Base-by-base conservation (phyloP, 2,888 invertebrate genomes). In the Synanthedon vespiformis region DNA sequence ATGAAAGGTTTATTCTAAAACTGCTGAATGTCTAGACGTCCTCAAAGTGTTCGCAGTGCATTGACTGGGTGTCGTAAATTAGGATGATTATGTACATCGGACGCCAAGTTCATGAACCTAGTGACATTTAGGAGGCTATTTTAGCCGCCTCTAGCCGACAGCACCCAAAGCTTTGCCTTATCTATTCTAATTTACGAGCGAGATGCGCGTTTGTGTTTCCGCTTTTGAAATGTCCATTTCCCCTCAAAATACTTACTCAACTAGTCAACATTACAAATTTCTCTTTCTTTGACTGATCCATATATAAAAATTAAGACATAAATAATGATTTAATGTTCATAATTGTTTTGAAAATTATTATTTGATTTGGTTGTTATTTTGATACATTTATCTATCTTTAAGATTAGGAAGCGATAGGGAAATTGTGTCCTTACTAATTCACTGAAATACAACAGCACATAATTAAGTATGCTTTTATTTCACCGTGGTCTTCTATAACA, bases 51-150 rank as follows among this genome's bases (percentile, higher is more conserved):
- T 54, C 5, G 11, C n/a, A 53, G 54, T 65, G 59, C 73, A 61
- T 71, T 72, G 74, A 75, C 74, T 67, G 60, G 16, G 56, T 55
- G 56, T 56, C 58, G 63, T 67, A 73, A 76, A 79, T 76, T 74
- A 66, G 68, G 62, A 61, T 61, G 59, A 70, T 74, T 68, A 67
- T 68, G 58, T 63, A 60, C 59, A 58, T 60, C 56, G 57, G 50
- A 51, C 57, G 62, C 63, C 80, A 83, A 84, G 85, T 85, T 84
- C 83, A 80, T 67, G 77, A 71, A 77, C 67, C 74, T 67, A 72
- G 58, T 77, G 77, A 77, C 79, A 82, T 85, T 82, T 81, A 72
- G 64, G 61, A 60, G 59, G 72, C 72, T 80, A 79, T 82, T 75
- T 58, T 40, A 27, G 67, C 61, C 59, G 57, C 61, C 56, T 58